These are phyloP conservation scores for Meloidogyne hapla DNA, from an alignment of 1,140 invertebrate genomes.

Conservation along the genomic window DNA sequence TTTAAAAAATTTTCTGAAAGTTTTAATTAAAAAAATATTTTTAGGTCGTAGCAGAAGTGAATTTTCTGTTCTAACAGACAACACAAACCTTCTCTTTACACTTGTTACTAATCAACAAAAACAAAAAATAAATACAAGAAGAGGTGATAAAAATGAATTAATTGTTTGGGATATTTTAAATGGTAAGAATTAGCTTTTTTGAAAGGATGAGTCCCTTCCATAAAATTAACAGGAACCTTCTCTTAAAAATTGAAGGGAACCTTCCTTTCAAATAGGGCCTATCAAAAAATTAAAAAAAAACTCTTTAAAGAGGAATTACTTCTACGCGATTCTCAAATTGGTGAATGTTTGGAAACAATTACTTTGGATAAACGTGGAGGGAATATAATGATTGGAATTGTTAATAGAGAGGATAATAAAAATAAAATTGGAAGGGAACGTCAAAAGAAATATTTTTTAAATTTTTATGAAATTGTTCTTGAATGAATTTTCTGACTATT, in stretches of 20 bases:
- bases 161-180: slow-evolving; percentile 6
- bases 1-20: too few relatives aligned
- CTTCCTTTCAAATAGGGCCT: too few relatives aligned
- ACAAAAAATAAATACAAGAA: neutral
- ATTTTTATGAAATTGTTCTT: neutral
- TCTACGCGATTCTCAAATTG: neutral
- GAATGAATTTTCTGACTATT: too few relatives aligned
- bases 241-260: too few relatives aligned
- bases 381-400: neutral
- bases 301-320: neutral
- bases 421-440: neutral
- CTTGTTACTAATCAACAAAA: neutral
- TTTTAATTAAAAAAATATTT: neutral
- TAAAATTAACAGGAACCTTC: too few relatives aligned
- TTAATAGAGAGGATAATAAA: neutral
- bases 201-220: too few relatives aligned
- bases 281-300: neutral
- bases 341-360: neutral
- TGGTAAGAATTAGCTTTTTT: neutral
- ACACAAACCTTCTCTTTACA: neutral
- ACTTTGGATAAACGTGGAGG: neutral
- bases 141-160: neutral
- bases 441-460: neutral
- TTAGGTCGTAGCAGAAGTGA: neutral
- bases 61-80: neutral